Conservation (phyloP, 1,140 invertebrate genomes). For the Drosophila trapezifrons region DNA sequence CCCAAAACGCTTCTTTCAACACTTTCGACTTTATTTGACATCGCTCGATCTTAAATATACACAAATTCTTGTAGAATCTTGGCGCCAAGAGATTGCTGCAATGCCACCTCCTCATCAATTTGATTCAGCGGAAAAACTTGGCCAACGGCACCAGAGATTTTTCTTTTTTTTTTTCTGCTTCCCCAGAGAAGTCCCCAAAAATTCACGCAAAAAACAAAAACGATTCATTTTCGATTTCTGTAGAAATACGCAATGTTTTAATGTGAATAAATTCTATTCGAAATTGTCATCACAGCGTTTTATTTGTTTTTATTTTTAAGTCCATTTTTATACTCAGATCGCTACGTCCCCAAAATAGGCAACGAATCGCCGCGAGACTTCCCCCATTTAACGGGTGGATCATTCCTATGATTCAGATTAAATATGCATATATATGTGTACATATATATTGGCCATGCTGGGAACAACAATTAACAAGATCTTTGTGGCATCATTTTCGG, state of each 20-base stretch:
- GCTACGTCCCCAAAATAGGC: constrained; percentile 46
- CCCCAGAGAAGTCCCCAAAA: constrained; percentile 17
- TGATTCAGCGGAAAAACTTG: constrained; percentile 14
- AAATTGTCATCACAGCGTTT: constrained; percentile 52
- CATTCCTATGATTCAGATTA: constrained; percentile 65
- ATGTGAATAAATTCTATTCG: constrained; percentile 50
- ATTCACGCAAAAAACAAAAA: constrained; percentile 11
- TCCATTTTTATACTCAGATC: constrained; percentile 25
- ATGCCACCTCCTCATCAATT: constrained; percentile 29
- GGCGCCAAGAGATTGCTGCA: constrained; percentile 74
- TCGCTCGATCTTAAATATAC: constrained; percentile 39
- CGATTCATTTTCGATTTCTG: constrained; percentile 67
- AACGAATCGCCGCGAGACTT: constrained; percentile 37
- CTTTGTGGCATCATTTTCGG: constrained; percentile 46
- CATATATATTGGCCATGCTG: constrained; percentile 18
- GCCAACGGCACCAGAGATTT: constrained; percentile 4
- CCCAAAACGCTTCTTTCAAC: constrained; percentile 60
- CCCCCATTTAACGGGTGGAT: constrained; percentile 39
- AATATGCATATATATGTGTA: constrained; percentile 8
- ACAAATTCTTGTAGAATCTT: constrained; percentile 68
- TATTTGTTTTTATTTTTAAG: constrained; percentile 33
- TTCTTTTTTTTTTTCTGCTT: background rate
- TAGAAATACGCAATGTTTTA: constrained; percentile 48
- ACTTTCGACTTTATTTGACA: constrained; percentile 62
- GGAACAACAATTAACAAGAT: constrained; percentile 65